These are phyloP conservation scores for Drosophila limbata DNA, from an alignment of 2,888 invertebrate genomes.

Conservation along the genomic window DNA sequence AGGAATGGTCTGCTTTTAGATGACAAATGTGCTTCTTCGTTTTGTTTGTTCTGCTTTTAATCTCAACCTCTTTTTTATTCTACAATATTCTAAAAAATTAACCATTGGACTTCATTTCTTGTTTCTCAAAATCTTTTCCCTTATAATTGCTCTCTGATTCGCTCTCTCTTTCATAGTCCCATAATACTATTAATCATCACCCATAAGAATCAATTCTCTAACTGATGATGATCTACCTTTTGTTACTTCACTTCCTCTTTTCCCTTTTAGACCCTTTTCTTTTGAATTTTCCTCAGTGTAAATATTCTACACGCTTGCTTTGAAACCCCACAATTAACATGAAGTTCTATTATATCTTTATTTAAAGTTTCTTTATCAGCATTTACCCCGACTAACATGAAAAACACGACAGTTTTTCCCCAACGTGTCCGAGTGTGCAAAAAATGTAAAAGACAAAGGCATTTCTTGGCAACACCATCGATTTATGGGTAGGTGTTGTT, in stretches of 20 bases:
- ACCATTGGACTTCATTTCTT: neutral
- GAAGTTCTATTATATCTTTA: slow-evolving; percentile 46
- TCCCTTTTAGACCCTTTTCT: neutral
- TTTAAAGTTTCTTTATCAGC: slow-evolving; percentile 39
- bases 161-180: neutral
- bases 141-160: neutral
- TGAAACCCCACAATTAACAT: slow-evolving; percentile 37
- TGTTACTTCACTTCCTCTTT: slow-evolving; percentile 1
- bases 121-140: neutral
- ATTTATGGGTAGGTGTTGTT: slow-evolving; percentile 63
- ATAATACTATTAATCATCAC: slow-evolving; percentile 11
- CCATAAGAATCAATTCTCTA: slow-evolving; percentile 1
- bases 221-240: slow-evolving; percentile 6
- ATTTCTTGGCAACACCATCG: slow-evolving; percentile 74
- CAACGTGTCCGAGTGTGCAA: neutral
- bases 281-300: slow-evolving; percentile 21
- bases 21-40: neutral
- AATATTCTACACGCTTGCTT: slow-evolving; percentile 37
- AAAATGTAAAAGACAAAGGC: slow-evolving; percentile 31
- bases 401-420: slow-evolving; percentile 79
- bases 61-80: neutral
- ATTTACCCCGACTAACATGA: slow-evolving; percentile 52
- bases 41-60: neutral
- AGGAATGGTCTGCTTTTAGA: neutral
- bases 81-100: neutral